Evolutionary conservation across 2,888 invertebrate species (phyloP), one percentile per base, ranked within the genome.

Genomic region (Cosmia trapezina): DNA sequence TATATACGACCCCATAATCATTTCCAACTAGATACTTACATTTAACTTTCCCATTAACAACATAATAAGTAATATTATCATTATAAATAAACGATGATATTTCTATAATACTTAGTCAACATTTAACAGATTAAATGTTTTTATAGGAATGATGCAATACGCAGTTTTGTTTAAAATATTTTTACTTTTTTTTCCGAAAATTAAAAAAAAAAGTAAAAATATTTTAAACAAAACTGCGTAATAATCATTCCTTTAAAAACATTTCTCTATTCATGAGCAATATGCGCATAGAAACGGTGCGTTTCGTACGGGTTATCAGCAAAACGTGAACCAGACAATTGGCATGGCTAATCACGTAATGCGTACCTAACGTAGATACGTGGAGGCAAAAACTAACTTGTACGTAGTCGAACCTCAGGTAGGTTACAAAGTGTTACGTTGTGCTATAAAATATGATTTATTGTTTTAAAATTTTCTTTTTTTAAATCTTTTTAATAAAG

Each of bases 321-420:
- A 73, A 74, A 78, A 84, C 79, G 70, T 72, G 73, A 79, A 76
- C 71, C 69, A 83, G 77, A 83, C 76, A 83, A 86, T 86, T 85
- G 81, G 74, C 83, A 83, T 86, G 33, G 51, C 81, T 79, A 85
- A 86, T 84, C 77, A 75, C 72, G 53, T 86, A 69, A 86, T 66
- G 85, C 86, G 85, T 85, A n/a, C n/a, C n/a, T n/a, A 76, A 75
- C 86, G 80, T 79, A 73, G 82, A 86, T 82, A 83, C 56, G 76
- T 66, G 67, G 49, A 59, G 68, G 71, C 33, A 76, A 81, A 78
- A 84, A 72, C 59, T 70, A 60, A 77, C 66, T 49, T 66, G 28
- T 59, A 57, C 51, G 75, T 76, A 76, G 77, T 79, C 62, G 78
- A 63, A 80, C 47, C 67, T 70, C 80, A 69, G 59, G n/a, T n/a